Evolutionary conservation across 2,797 vertebrate species (phyloP), one percentile per base, ranked within the genome.

Genomic region (Myotis planiceps): DNA sequence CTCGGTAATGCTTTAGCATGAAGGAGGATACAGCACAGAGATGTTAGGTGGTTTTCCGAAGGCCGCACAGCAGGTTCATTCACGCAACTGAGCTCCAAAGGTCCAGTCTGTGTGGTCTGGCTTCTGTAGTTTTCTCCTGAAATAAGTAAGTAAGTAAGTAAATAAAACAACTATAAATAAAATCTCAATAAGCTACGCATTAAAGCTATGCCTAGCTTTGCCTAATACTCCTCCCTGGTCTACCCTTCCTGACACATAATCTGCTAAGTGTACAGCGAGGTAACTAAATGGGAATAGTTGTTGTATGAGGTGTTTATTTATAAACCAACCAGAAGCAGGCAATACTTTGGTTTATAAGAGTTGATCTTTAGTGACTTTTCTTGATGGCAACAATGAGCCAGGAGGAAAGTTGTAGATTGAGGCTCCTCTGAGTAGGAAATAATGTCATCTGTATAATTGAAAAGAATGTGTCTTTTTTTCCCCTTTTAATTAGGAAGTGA

Each of bases 281-380:
- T 82, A 78, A 90, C 34, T 16, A 85, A 85, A 86, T n/a, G 13
- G 68, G 27, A 86, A 69, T 63, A 8, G 0, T 14, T 91, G 16
- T 49, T 71, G 7, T 81, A 23, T 32, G 47, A 37, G 53, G 32
- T 51, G 27, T 75, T 88, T 85, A 47, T 80, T 82, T 92, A 82
- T 49, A 86, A 79, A 82, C 16, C 23, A 39, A 37, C 34, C 88
- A 63, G 25, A 25, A 58, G 19, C 29, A 85, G 55, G 51, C n/a
- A 80, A 68, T 2, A 9, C 29, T 90, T 72, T 16, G 29, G 39
- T 69, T 82, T 91, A 42, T 3, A 79, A 25, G 21, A 65, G 51
- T 75, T 89, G 58, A 83, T 92, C 87, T 95, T 87, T 91, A 89
- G 72, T 91, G 87, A 81, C n/a, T 65, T 71, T 90, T 78, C 55